phyloP scores from a whole-genome alignment of 2,113 vertebrate species.

The Muntiacus reevesi region DNA sequence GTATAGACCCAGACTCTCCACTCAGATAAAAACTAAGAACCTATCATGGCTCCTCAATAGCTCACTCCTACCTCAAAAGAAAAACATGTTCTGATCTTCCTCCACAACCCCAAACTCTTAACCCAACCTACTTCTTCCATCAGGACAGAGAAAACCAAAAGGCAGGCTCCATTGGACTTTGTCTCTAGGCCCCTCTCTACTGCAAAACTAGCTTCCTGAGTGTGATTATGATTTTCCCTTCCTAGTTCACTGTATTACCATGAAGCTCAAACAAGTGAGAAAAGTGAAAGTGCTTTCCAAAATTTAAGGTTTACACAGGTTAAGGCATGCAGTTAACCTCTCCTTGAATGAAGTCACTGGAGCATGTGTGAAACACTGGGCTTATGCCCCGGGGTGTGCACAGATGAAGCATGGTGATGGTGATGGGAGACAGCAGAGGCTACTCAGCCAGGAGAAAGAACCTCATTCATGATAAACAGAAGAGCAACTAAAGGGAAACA shows the following conservation, averaged over 20 bases:
- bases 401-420: not conserved
- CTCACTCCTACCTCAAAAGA: not conserved
- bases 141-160: not conserved
- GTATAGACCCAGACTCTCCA: not conserved
- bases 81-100: not conserved
- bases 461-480: not conserved
- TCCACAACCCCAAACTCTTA: not conserved
- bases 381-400: not conserved
- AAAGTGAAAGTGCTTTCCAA: not conserved
- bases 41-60: not conserved
- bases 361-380: not conserved
- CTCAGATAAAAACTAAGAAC: not conserved
- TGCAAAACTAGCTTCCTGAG: not conserved
- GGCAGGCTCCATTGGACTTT: not conserved
- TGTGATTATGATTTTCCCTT: not conserved
- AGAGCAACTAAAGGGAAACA: not conserved
- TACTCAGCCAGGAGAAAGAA: not conserved
- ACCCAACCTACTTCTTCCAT: not conserved
- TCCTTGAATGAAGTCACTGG: not conserved
- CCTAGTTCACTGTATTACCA: not conserved
- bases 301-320: not conserved
- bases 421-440: not conserved
- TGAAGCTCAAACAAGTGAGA: conserved; percentile 2
- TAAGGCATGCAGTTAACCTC: not conserved
- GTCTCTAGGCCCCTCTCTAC: not conserved